phyloP scores from a whole-genome alignment of 2,888 invertebrate genomes.

The Cephus pulcher region DNA sequence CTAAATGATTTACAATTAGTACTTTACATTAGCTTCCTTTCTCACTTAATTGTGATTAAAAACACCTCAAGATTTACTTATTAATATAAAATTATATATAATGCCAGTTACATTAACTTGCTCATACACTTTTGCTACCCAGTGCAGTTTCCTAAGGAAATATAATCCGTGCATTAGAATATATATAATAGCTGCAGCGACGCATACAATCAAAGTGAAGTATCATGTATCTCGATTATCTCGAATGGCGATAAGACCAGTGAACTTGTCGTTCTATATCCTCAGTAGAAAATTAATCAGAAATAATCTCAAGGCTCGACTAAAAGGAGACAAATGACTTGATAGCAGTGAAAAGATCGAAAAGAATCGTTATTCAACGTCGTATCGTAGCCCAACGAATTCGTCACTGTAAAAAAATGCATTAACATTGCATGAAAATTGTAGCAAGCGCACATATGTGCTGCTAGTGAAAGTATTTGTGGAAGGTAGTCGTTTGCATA shows the following conservation, averaged over 20 bases:
- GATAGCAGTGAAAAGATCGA: not conserved
- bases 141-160: not conserved
- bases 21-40: not conserved
- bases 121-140: not conserved
- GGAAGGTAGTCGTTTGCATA: not conserved
- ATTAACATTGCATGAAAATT: not conserved
- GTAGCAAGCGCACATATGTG: not conserved
- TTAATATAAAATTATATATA: not conserved
- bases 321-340: not conserved
- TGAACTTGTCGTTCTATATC: not conserved
- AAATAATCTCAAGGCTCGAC: not conserved
- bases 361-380: not conserved
- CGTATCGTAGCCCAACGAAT: not conserved
- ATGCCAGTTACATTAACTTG: not conserved
- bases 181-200: not conserved
- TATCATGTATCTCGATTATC: not conserved
- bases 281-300: not conserved
- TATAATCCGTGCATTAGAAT: not conserved
- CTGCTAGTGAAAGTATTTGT: not conserved
- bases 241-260: not conserved
- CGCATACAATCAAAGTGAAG: not conserved
- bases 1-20: not conserved
- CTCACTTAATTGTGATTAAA: not conserved
- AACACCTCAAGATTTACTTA: not conserved
- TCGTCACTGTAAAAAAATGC: not conserved